Percentiles rank a stretch among this genome's conserved stretches.
Evolutionary conservation across 2,797 vertebrate species (phyloP).

Genomic region (Leptoclinus maculatus): DNA sequence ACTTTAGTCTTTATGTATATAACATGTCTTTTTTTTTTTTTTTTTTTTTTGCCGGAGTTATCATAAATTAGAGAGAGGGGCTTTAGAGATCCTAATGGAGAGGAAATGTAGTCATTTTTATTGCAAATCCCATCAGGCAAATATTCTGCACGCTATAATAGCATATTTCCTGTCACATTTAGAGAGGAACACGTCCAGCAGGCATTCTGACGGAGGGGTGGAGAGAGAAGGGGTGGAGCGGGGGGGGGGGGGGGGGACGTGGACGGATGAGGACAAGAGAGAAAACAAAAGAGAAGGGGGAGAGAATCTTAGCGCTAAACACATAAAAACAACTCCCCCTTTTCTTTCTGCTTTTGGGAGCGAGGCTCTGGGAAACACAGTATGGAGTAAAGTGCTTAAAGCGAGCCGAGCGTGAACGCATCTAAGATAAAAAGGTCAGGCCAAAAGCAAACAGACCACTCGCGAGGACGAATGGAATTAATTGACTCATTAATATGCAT

Average conservation of each 20-base stretch:
- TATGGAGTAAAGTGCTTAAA: conserved; percentile 89
- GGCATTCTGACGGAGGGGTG: conserved; percentile 77
- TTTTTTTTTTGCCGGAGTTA: conserved; percentile 70
- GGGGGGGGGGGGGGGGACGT: conserved; percentile 67
- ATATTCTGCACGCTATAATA: conserved; percentile 82
- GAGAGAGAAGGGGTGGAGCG: conserved; percentile 68
- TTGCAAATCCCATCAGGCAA: conserved; percentile 85
- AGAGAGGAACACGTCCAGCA: conserved; percentile 75
- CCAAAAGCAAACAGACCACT: conserved; percentile 92
- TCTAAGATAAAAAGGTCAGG: conserved; percentile 90
- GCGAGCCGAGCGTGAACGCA: conserved; percentile 87
- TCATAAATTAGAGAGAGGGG: conserved; percentile 85
- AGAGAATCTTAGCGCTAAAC: conserved; percentile 79
- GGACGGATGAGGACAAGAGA: conserved; percentile 51
- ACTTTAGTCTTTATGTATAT: conserved; percentile 84
- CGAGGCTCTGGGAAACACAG: conserved; percentile 84
- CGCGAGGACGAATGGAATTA: conserved; percentile 91
- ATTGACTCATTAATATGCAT: conserved; percentile 94
- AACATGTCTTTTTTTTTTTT: conserved; percentile 81
- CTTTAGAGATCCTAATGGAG: conserved; percentile 81
- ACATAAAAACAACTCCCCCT: conserved; percentile 85
- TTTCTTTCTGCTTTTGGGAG: conserved; percentile 70
- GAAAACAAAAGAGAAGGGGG: conserved; percentile 80
- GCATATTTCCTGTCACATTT: conserved; percentile 85
- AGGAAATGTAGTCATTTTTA: conserved; percentile 82